Evolutionary conservation across 2,888 invertebrate genomes (phyloP).

Genomic region (Chydorus sphaericus): DNA sequence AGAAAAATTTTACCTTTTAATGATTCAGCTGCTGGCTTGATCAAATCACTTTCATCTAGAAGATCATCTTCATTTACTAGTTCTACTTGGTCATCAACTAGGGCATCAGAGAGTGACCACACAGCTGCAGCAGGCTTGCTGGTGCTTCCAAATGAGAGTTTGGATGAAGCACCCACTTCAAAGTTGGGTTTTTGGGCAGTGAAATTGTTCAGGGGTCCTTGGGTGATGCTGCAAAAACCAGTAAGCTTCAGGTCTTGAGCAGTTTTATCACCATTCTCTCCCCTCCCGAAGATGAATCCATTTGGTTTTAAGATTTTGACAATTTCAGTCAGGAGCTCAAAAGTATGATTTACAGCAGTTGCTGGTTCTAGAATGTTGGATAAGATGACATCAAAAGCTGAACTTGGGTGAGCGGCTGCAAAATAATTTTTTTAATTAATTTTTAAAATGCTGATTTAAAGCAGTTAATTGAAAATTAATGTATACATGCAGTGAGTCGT

Average conservation of each 20-base stretch:
- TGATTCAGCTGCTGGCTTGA: slow-evolving; percentile 68
- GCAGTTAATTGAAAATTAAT: slow-evolving; percentile 24
- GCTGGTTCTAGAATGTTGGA: slow-evolving; percentile 37
- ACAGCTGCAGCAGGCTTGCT: not conserved
- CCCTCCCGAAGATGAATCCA: slow-evolving; percentile 42
- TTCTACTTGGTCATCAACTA: slow-evolving; percentile 53
- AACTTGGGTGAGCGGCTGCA: slow-evolving; percentile 40
- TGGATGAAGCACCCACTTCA: slow-evolving; percentile 50
- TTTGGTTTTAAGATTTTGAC: slow-evolving; percentile 45
- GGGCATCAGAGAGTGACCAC: slow-evolving; percentile 47
- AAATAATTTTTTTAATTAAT: slow-evolving; percentile 14
- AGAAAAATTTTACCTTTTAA: slow-evolving; percentile 47
- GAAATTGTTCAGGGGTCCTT: slow-evolving; percentile 16
- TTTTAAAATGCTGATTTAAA: not conserved
- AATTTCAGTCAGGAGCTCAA: slow-evolving; percentile 37
- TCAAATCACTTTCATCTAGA: slow-evolving; percentile 74
- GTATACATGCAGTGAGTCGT: slow-evolving; percentile 43
- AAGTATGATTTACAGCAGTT: slow-evolving; percentile 31
- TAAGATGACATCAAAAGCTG: slow-evolving; percentile 45
- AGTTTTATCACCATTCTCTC: slow-evolving; percentile 23
- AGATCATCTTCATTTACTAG: slow-evolving; percentile 75
- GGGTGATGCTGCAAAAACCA: slow-evolving; percentile 40
- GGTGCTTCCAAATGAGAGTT: slow-evolving; percentile 34
- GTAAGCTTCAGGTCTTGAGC: slow-evolving; percentile 42
- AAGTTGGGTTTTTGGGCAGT: slow-evolving; percentile 48